Evolutionary conservation across 2,797 vertebrate species (phyloP).

Genomic region (Clamator glandarius): DNA sequence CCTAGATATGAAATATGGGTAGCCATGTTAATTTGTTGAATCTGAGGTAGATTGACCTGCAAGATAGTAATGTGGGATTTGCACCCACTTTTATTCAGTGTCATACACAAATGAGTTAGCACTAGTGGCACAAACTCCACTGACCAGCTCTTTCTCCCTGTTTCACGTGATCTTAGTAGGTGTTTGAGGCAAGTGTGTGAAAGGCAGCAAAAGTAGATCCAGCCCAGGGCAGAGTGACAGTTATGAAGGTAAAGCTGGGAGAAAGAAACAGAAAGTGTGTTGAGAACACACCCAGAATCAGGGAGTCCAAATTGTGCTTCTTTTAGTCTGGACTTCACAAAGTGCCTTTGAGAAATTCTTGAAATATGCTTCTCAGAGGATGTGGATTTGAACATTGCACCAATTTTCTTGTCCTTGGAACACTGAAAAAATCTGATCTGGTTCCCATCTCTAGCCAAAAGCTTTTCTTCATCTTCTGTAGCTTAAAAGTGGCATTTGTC

Average conservation of each 20-base stretch:
- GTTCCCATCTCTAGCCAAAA: background rate
- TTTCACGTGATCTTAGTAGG: background rate
- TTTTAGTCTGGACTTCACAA: background rate
- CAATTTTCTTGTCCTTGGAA: background rate
- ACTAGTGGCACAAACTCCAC: rapidly evolving
- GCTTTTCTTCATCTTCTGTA: background rate
- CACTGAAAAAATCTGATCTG: background rate
- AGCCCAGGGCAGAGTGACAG: background rate
- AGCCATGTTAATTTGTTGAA: background rate
- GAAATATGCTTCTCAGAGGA: background rate
- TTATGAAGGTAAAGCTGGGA: background rate
- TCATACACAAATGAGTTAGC: background rate
- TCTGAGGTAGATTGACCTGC: background rate
- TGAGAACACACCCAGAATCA: background rate
- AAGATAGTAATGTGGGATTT: background rate
- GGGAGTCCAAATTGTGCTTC: background rate
- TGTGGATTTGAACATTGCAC: background rate
- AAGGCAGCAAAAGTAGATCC: background rate
- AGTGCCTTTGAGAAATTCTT: background rate
- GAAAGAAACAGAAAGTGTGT: background rate
- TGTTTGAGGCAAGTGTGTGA: background rate
- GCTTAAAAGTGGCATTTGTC: background rate
- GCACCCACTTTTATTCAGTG: background rate
- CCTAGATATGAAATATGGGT: background rate
- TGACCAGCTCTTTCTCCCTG: background rate